A percentile compares a stretch with the other conserved stretches of the same genome.
Evolutionary conservation across 2,113 vertebrate genomes (phyloP).

Genomic region (Ochotona princeps): DNA sequence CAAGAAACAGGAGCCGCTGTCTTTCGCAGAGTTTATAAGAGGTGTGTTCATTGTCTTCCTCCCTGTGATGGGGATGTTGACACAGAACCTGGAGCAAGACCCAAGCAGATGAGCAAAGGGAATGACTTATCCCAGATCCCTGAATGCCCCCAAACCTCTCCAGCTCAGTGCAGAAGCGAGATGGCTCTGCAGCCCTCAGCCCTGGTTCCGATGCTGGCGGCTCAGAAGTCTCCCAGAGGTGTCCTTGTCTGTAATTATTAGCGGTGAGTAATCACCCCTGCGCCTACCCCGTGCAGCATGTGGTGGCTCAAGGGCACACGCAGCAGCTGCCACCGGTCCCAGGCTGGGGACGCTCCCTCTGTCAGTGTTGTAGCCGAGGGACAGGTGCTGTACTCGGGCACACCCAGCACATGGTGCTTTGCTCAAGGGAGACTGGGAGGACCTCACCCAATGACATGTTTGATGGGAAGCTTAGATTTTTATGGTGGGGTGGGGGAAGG

Average conservation of each 20-base stretch:
- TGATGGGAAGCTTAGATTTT: not conserved
- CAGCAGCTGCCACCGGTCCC: conserved; percentile 5
- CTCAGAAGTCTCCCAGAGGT: not conserved
- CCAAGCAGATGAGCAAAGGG: not conserved
- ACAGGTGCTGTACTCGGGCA: not conserved
- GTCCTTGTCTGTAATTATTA: conserved; percentile 54
- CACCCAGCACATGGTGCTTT: not conserved
- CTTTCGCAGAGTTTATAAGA: not conserved
- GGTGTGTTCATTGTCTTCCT: not conserved
- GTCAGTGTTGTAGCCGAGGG: not conserved
- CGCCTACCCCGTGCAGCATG: not conserved
- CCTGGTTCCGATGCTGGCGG: not conserved
- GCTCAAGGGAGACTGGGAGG: not conserved
- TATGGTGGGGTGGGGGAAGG: not conserved
- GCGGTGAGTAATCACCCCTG: conserved; percentile 14
- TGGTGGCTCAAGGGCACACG: not conserved
- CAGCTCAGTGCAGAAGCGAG: not conserved
- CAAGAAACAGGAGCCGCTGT: conserved; percentile 51
- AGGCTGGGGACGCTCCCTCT: not conserved
- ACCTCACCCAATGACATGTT: not conserved
- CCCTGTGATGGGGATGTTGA: not conserved
- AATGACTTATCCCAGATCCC: not conserved
- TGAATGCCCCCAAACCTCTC: not conserved
- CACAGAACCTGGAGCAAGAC: not conserved
- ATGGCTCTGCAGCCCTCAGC: accelerated